Evolutionary conservation across 2,888 invertebrate species (phyloP).

Genomic region (Lacanobia oleracea): DNA sequence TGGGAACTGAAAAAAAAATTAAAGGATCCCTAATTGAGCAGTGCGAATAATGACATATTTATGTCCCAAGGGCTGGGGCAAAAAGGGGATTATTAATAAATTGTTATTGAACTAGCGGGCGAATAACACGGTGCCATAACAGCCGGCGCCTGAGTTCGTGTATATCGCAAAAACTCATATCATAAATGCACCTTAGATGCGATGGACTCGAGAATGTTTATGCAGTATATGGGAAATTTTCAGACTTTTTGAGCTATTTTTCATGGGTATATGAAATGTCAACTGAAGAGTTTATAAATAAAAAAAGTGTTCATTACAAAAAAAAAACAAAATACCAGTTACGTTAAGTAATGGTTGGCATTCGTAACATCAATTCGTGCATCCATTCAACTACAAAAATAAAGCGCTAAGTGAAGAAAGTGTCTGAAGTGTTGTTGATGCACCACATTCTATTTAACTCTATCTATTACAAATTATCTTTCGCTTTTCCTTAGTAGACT

Average conservation of each 20-base stretch:
- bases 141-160: conserved; percentile 86
- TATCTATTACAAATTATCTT: no score
- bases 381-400: no score
- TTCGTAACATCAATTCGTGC: no score
- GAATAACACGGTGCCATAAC: conserved; percentile 76
- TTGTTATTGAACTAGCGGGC: conserved; percentile 80
- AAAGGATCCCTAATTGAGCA: conserved; percentile 80
- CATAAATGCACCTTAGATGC: conserved; percentile 79
- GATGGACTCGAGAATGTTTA: conserved; percentile 73
- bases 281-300: no score
- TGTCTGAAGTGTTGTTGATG: no score
- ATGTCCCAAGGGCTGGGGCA: conserved; percentile 70
- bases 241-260: conserved; percentile 56
- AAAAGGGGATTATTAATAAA: conserved; percentile 84
- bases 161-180: conserved; percentile 81
- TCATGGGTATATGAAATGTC: background rate
- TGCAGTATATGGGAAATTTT: conserved; percentile 65
- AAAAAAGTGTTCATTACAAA: no score
- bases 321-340: no score
- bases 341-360: no score
- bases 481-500: no score
- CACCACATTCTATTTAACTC: no score
- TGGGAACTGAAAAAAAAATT: conserved; percentile 42
- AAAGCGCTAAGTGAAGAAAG: no score
- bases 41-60: conserved; percentile 88